Conservation (phyloP, 2,797 vertebrate species). For the Lepilemur septentrionalis region DNA sequence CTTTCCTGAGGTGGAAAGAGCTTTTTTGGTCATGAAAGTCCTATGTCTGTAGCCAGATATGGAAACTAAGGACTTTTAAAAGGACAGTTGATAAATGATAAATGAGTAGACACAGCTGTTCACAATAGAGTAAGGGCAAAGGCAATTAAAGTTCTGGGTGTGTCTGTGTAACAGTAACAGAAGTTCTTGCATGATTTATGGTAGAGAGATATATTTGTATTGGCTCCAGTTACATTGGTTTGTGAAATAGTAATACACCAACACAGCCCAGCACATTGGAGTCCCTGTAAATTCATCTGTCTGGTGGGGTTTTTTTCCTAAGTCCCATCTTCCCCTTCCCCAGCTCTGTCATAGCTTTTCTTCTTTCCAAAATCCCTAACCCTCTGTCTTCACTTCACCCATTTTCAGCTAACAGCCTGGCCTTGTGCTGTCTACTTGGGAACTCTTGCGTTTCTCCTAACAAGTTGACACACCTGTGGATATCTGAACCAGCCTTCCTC, state of each 20-base stretch:
- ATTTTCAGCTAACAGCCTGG: background rate
- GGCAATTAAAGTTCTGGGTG: background rate
- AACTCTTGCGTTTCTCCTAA: background rate
- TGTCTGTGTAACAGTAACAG: background rate
- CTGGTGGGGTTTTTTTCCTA: background rate
- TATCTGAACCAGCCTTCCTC: background rate
- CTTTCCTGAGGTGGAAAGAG: background rate
- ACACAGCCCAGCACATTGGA: too few relatives aligned
- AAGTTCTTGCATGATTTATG: conserved; percentile 25
- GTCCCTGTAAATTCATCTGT: background rate
- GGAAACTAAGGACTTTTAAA: background rate
- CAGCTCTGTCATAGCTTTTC: background rate
- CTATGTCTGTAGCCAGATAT: background rate
- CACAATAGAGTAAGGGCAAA: background rate
- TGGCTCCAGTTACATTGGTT: background rate
- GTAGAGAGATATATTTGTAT: background rate
- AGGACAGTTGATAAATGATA: background rate
- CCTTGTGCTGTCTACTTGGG: background rate
- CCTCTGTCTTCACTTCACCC: background rate
- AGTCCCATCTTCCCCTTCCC: background rate
- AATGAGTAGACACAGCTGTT: conserved; percentile 22
- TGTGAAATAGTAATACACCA: background rate
- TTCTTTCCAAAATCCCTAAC: background rate
- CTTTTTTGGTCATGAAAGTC: background rate
- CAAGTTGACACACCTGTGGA: fast-evolving